Evolutionary conservation across 2,113 vertebrate genomes (phyloP).

Genomic region (Perca fluviatilis): DNA sequence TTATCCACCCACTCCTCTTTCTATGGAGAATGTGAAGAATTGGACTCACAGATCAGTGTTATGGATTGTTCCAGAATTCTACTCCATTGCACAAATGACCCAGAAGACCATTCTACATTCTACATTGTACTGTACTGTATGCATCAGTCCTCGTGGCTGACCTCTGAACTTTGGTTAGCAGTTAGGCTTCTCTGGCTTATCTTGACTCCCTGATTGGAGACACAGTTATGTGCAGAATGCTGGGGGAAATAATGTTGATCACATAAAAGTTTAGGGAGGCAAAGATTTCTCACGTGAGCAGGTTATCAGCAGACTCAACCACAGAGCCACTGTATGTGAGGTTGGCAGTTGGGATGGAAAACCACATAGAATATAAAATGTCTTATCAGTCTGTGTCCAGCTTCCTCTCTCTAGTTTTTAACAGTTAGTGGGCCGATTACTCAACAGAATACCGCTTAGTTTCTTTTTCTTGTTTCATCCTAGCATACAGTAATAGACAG

Average conservation of each 20-base stretch:
- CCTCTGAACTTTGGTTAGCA: conserved; percentile 10
- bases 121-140: neutral
- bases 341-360: conserved; percentile 51
- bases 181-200: conserved; percentile 15
- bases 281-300: conserved; percentile 37
- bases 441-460: conserved; percentile 2
- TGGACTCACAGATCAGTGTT: conserved; percentile 40
- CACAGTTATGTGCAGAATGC: conserved; percentile 43
- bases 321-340: neutral
- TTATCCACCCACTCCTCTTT: conserved; percentile 8
- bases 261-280: conserved; percentile 33
- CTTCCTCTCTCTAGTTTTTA: conserved; percentile 50
- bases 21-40: neutral
- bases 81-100: conserved; percentile 1
- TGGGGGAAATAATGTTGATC: neutral
- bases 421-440: conserved; percentile 1
- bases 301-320: conserved; percentile 17
- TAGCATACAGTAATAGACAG: conserved; percentile 18
- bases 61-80: conserved; percentile 51
- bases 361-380: neutral
- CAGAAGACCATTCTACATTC: neutral
- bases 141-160: neutral
- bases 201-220: neutral
- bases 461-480: conserved; percentile 7
- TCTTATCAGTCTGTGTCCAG: conserved; percentile 59